A percentile compares a stretch with the other conserved stretches of the same genome.
These are phyloP conservation scores for Tapera naevia DNA, from an alignment of 2,797 vertebrate species.

Conservation along the genomic window DNA sequence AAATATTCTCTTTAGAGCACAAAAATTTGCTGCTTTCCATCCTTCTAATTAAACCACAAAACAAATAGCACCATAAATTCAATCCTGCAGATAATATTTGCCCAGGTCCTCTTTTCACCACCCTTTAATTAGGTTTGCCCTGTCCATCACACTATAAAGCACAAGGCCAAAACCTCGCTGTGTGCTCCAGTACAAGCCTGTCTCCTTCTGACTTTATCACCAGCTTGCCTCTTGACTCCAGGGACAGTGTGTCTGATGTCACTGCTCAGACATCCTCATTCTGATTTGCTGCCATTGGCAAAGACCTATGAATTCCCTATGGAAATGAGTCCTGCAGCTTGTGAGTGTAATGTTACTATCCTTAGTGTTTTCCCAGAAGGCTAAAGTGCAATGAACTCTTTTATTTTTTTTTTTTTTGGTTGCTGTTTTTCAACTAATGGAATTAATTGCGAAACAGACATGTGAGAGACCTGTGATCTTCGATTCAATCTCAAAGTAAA, in stretches of 20 bases:
- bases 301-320: neutral
- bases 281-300: conserved; percentile 18
- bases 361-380: conserved; percentile 25
- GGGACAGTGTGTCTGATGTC: neutral
- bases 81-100: neutral
- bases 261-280: conserved; percentile 25
- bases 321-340: neutral
- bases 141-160: neutral
- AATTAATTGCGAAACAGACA: neutral
- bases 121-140: neutral
- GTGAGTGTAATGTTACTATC: conserved; percentile 48
- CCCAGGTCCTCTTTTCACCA: conserved; percentile 10
- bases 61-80: neutral
- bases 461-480: conserved; percentile 11
- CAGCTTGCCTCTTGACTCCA: neutral
- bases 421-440: conserved; percentile 2
- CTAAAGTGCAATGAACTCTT: neutral
- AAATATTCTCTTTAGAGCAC: neutral
- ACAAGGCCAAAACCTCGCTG: neutral
- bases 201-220: neutral
- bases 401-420: neutral
- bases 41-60: conserved; percentile 8
- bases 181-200: neutral
- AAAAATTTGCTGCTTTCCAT: neutral
- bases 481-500: neutral